Percentiles rank a stretch among this genome's conserved stretches.
Conservation (phyloP, 1,140 invertebrate genomes). For the Trachymyrmex septentrionalis region DNA sequence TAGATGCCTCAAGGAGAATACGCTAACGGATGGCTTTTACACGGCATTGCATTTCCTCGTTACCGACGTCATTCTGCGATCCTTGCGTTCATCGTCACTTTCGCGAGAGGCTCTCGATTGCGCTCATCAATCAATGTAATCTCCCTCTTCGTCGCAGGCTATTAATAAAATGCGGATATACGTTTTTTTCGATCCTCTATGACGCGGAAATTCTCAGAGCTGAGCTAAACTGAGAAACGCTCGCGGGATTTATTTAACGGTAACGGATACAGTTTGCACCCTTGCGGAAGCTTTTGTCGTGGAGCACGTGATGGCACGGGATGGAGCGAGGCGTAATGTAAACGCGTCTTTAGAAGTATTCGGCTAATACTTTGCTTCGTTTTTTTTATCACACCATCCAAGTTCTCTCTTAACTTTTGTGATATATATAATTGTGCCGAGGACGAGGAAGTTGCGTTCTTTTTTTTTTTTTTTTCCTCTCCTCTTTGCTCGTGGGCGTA, state of each 20-base stretch:
- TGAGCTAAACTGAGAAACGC: conserved; percentile 16
- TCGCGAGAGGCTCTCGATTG: conserved; percentile 1
- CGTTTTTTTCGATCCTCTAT: neutral
- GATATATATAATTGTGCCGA: conserved; percentile 60
- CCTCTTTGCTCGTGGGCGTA: conserved; percentile 37
- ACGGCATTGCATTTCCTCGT: conserved; percentile 24
- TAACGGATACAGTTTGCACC: neutral
- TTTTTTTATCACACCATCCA: neutral
- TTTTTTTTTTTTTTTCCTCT: conserved; percentile 18
- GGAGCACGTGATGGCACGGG: neutral
- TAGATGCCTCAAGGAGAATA: too few relatives aligned
- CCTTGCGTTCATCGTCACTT: neutral
- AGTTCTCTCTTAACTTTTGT: conserved; percentile 67
- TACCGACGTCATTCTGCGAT: neutral
- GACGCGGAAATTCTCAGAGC: neutral
- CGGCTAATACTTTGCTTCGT: neutral
- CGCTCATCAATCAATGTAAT: neutral
- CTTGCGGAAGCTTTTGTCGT: neutral
- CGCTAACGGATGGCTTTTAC: conserved; percentile 24
- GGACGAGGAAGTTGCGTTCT: conserved; percentile 58
- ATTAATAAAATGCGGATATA: neutral
- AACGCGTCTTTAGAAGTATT: conserved; percentile 20
- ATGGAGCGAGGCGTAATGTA: conserved; percentile 1
- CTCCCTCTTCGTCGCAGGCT: neutral
- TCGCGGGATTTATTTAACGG: conserved; percentile 18